phyloP scores from a whole-genome alignment of 2,113 vertebrate species.

The Tauraco erythrolophus region DNA sequence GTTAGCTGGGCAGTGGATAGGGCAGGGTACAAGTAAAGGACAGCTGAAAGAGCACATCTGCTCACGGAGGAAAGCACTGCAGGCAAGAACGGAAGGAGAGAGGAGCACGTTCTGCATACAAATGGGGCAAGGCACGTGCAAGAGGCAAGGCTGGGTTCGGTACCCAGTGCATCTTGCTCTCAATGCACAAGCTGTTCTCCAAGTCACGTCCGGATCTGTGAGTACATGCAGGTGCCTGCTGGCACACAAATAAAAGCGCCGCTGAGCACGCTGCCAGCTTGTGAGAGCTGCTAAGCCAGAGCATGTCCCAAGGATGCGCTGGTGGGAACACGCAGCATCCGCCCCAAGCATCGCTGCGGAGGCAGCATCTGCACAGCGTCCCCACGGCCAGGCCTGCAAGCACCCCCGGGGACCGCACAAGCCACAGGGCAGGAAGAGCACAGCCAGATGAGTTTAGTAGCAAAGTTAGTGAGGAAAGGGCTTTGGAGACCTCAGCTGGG shows the following conservation, averaged over 20 bases:
- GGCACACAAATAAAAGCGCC: constrained; percentile 33
- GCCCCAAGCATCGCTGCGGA: rapidly evolving
- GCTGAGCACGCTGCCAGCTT: neutral
- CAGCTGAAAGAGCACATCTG: constrained; percentile 60
- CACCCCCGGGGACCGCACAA: rapidly evolving
- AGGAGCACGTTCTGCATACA: constrained; percentile 2
- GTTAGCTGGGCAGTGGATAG: neutral
- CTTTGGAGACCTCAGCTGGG: neutral
- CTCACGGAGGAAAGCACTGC: constrained; percentile 33
- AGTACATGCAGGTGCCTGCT: constrained; percentile 55
- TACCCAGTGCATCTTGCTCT: neutral
- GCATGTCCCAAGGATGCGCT: neutral
- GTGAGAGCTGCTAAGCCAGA: neutral
- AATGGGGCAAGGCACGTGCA: constrained; percentile 19
- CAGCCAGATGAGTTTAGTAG: neutral
- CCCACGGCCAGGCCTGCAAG: rapidly evolving
- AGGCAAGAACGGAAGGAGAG: constrained; percentile 60
- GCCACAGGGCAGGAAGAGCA: neutral
- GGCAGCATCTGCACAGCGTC: neutral
- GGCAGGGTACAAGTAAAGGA: neutral
- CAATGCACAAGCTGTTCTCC: constrained; percentile 68
- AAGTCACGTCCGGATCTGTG: constrained; percentile 49
- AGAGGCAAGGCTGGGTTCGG: constrained; percentile 8
- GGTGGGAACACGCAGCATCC: neutral
- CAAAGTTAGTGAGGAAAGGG: neutral